phyloP scores from a whole-genome alignment of 2,888 invertebrate genomes.

The Argyra leucocephala region DNA sequence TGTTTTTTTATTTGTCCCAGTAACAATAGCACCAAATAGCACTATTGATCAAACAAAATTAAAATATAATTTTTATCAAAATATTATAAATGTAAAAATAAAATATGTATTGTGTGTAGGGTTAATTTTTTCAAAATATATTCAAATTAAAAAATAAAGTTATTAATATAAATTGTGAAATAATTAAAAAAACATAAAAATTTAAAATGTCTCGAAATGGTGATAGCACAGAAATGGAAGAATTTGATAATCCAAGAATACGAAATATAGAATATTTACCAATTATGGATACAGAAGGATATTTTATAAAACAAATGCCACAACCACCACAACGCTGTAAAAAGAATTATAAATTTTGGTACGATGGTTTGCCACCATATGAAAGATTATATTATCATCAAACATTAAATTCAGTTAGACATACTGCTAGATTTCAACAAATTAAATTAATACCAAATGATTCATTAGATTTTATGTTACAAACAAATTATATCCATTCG shows the following conservation, averaged over 20 bases:
- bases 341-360: slow-evolving; percentile 4
- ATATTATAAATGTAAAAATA: no score
- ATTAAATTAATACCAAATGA: slow-evolving; percentile 49
- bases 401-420: slow-evolving; percentile 47
- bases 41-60: no score
- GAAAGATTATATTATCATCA: slow-evolving; percentile 48
- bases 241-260: background rate
- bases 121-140: no score
- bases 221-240: background rate
- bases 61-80: no score
- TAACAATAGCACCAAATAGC: no score
- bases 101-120: no score
- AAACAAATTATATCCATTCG: slow-evolving; percentile 59
- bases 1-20: no score
- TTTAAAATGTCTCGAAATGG: background rate
- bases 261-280: background rate
- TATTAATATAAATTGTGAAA: no score
- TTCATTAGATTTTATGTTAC: slow-evolving; percentile 57
- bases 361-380: slow-evolving; percentile 35
- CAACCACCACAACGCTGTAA: background rate
- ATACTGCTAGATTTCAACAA: slow-evolving; percentile 41
- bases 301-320: background rate
- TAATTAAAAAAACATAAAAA: background rate
- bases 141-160: no score
- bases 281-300: slow-evolving; percentile 4